phyloP scores from a whole-genome alignment of 2,113 vertebrate species.

The Phoenicopterus ruber region DNA sequence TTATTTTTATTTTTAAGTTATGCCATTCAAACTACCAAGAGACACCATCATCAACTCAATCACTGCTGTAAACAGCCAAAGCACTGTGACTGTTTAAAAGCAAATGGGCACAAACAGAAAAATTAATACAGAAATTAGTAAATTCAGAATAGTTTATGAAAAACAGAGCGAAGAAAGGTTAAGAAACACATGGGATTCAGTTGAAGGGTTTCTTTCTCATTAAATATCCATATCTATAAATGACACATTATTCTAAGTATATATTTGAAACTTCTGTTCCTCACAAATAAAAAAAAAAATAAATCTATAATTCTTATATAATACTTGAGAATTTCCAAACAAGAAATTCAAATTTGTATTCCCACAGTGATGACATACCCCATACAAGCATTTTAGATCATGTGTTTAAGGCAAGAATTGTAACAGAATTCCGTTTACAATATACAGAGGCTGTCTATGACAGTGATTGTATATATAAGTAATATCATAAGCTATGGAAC shows the following conservation, averaged over 20 bases:
- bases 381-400: not conserved
- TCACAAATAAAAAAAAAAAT: not conserved
- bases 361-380: not conserved
- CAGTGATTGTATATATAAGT: not conserved
- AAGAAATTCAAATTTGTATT: not conserved
- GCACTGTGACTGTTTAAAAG: not conserved
- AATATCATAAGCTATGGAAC: not conserved
- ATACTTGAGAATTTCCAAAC: not conserved
- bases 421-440: not conserved
- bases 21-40: not conserved
- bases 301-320: no score
- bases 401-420: not conserved
- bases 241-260: not conserved
- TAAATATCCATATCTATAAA: not conserved
- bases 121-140: not conserved
- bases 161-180: not conserved
- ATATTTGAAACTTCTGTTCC: not conserved
- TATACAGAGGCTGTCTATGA: not conserved
- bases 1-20: not conserved
- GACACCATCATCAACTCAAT: not conserved
- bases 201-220: not conserved
- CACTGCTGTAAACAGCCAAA: not conserved
- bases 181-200: not conserved
- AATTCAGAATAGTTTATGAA: not conserved
- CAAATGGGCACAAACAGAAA: not conserved